These are phyloP conservation scores for Botia almorhae DNA, from an alignment of 2,797 vertebrate genomes.

Conservation along the genomic window DNA sequence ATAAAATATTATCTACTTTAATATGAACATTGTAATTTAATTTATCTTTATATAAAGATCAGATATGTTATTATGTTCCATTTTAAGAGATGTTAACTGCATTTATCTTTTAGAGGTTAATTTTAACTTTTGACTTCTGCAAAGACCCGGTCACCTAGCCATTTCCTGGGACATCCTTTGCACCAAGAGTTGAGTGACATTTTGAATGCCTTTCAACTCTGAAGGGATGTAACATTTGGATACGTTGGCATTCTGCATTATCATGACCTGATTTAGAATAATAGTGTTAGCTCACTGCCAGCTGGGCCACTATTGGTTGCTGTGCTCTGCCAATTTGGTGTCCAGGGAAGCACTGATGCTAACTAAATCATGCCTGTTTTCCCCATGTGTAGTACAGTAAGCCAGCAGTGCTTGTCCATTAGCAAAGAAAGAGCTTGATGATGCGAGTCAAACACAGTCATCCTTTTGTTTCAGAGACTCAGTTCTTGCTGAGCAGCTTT, in stretches of 20 bases:
- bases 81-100: not conserved
- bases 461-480: conserved; percentile 41
- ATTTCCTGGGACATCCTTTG: conserved; percentile 32
- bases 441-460: conserved; percentile 31
- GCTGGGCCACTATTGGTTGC: conserved; percentile 21
- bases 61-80: not conserved
- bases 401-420: conserved; percentile 27
- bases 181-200: conserved; percentile 40
- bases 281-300: conserved; percentile 35
- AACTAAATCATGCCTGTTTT: conserved; percentile 37
- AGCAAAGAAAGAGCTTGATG: conserved; percentile 22
- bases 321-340: conserved; percentile 24
- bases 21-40: too few relatives aligned
- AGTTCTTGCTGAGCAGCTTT: conserved; percentile 11
- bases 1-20: too few relatives aligned
- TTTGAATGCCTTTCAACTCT: conserved; percentile 31
- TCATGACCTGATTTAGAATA: conserved; percentile 53
- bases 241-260: conserved; percentile 30
- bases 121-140: conserved; percentile 2
- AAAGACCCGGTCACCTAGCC: not conserved
- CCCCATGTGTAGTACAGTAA: conserved; percentile 30
- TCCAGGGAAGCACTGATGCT: conserved; percentile 26
- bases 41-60: too few relatives aligned
- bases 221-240: conserved; percentile 48
- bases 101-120: not conserved